phyloP scores from a whole-genome alignment of 1,140 invertebrate species.

The Battus philenor region DNA sequence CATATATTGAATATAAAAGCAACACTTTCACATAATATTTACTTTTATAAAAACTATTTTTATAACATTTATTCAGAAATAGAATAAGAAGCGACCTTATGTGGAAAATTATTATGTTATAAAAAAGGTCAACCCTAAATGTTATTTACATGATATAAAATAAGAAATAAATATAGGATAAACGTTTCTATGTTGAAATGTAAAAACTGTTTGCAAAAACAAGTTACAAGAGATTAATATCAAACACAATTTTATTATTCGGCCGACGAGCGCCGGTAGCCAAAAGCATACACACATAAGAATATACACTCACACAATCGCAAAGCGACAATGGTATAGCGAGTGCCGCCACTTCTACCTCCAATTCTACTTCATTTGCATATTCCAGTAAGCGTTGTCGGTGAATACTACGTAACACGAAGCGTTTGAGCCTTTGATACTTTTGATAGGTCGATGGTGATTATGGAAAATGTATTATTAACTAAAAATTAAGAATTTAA shows the following conservation, averaged over 20 bases:
- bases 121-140: too few relatives aligned
- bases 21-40: too few relatives aligned
- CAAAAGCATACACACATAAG: slow-evolving; percentile 15
- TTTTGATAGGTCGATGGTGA: too few relatives aligned
- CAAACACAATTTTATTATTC: slow-evolving; percentile 30
- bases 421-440: slow-evolving; percentile 33
- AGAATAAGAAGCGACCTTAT: too few relatives aligned
- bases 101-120: too few relatives aligned
- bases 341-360: slow-evolving; percentile 34
- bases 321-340: slow-evolving; percentile 35
- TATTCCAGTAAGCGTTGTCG: slow-evolving; percentile 41
- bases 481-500: too few relatives aligned
- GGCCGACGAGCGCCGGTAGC: slow-evolving; percentile 17
- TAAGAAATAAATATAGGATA: too few relatives aligned
- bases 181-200: slow-evolving; percentile 1
- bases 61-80: too few relatives aligned
- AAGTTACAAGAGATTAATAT: slow-evolving; percentile 7
- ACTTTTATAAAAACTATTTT: too few relatives aligned
- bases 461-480: too few relatives aligned
- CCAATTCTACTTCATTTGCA: slow-evolving; percentile 62
- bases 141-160: too few relatives aligned
- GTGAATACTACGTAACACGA: slow-evolving; percentile 38
- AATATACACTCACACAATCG: slow-evolving; percentile 16
- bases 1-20: too few relatives aligned
- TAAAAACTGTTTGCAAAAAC: slow-evolving; percentile 14